Percentiles rank a stretch among this genome's conserved stretches.
Evolutionary conservation across 2,113 vertebrate species (phyloP).

Genomic region (Esox niger): DNA sequence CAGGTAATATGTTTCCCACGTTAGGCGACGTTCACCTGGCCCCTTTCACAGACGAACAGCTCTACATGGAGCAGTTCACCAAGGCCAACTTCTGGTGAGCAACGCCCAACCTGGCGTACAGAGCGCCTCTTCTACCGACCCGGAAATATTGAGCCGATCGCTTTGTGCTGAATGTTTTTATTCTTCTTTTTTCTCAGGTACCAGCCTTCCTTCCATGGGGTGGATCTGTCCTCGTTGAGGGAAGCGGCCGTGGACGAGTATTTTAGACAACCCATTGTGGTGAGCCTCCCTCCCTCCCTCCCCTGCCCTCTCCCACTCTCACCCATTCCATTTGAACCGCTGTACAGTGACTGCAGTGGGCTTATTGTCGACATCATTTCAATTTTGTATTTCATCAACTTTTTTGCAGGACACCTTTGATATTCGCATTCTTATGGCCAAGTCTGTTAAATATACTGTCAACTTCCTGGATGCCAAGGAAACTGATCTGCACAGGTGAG

Average conservation of each 20-base stretch:
- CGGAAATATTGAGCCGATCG: too few species aligned
- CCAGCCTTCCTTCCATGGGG: constrained; percentile 93
- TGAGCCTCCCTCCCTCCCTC: not conserved
- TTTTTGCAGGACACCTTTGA: constrained; percentile 87
- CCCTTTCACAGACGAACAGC: constrained; percentile 95
- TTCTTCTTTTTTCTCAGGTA: constrained; percentile 73
- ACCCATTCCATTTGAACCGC: too few species aligned
- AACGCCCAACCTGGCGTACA: too few species aligned
- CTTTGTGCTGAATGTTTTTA: too few species aligned
- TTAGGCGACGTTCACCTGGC: constrained; percentile 93
- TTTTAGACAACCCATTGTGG: constrained; percentile 81
- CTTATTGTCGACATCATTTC: too few species aligned
- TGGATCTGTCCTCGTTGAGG: constrained; percentile 87
- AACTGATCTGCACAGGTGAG: constrained; percentile 89
- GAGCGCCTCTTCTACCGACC: too few species aligned
- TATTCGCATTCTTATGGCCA: constrained; percentile 93
- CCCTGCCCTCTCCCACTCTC: not conserved
- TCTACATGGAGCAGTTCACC: constrained; percentile 98
- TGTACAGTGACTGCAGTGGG: too few species aligned
- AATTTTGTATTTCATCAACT: too few species aligned
- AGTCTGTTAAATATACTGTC: constrained; percentile 93
- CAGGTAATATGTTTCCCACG: constrained; percentile 97
- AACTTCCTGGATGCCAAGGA: constrained; percentile 97
- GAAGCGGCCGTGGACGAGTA: constrained; percentile 94
- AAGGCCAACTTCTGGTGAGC: constrained; percentile 85